A percentile compares a stretch with the other conserved stretches of the same genome.
Conservation (phyloP, 2,888 invertebrate genomes). For the Eupeodes luniger region DNA sequence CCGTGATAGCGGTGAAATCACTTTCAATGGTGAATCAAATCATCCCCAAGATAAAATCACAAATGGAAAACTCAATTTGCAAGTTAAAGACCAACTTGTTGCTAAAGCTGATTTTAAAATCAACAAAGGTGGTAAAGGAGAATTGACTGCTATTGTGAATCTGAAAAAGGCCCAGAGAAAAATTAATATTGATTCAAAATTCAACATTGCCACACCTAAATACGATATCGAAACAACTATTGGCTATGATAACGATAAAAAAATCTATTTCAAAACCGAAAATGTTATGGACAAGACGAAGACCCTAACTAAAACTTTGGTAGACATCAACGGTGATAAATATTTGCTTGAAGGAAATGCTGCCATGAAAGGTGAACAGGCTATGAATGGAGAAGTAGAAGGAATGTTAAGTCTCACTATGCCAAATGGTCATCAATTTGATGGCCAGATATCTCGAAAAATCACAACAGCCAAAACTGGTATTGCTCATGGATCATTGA, state of each 20-base stretch:
- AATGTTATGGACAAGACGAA: slow-evolving; percentile 85
- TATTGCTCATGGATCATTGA: slow-evolving; percentile 84
- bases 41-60: slow-evolving; percentile 82
- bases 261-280: slow-evolving; percentile 87
- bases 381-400: slow-evolving; percentile 80
- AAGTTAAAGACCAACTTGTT: slow-evolving; percentile 86
- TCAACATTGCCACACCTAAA: slow-evolving; percentile 86
- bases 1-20: slow-evolving; percentile 80
- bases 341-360: slow-evolving; percentile 81
- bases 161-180: slow-evolving; percentile 85
- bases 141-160: slow-evolving; percentile 83
- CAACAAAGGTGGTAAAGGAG: slow-evolving; percentile 88
- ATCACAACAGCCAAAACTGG: slow-evolving; percentile 84
- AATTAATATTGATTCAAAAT: slow-evolving; percentile 87
- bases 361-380: slow-evolving; percentile 79
- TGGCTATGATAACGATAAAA: slow-evolving; percentile 88
- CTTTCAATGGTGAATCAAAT: slow-evolving; percentile 79
- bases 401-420: slow-evolving; percentile 78
- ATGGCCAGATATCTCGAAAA: slow-evolving; percentile 81
- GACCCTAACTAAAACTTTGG: slow-evolving; percentile 87
- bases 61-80: slow-evolving; percentile 85
- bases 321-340: slow-evolving; percentile 85
- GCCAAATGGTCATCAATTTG: slow-evolving; percentile 82
- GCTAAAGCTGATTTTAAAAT: slow-evolving; percentile 88
- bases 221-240: slow-evolving; percentile 87